These are phyloP conservation scores for Plotosus lineatus DNA, from an alignment of 2,113 vertebrate species.

Conservation along the genomic window DNA sequence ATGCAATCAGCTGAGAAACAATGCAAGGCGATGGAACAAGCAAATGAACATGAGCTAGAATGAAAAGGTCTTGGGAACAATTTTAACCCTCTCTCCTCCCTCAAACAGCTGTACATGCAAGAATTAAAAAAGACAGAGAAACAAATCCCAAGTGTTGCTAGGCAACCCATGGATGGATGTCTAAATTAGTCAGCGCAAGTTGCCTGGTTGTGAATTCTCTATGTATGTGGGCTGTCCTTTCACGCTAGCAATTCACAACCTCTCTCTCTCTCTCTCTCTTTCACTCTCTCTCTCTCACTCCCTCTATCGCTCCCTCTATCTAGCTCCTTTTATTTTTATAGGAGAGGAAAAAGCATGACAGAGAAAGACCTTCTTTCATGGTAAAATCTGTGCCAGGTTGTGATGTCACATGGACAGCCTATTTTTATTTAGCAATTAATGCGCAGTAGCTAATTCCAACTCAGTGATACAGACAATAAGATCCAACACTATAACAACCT, in stretches of 20 bases:
- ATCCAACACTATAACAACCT: background rate
- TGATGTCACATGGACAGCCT: slow-evolving; percentile 36
- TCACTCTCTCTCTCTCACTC: background rate
- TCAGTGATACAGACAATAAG: background rate
- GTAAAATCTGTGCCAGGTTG: slow-evolving; percentile 48
- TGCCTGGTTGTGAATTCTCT: slow-evolving; percentile 59
- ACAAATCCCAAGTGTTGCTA: slow-evolving; percentile 61
- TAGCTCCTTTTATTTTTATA: slow-evolving; percentile 25
- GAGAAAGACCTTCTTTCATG: slow-evolving; percentile 37
- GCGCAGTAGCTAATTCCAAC: background rate
- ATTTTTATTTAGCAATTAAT: slow-evolving; percentile 31
- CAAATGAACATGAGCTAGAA: slow-evolving; percentile 16
- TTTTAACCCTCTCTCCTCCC: slow-evolving; percentile 53
- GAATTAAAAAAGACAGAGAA: slow-evolving; percentile 31
- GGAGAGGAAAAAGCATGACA: slow-evolving; percentile 21
- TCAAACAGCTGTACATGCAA: slow-evolving; percentile 56
- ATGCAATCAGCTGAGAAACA: slow-evolving; percentile 27
- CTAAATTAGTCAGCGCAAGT: slow-evolving; percentile 63
- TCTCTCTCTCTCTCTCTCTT: slow-evolving; percentile 39
- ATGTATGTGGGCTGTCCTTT: slow-evolving; percentile 58
- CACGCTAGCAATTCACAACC: slow-evolving; percentile 53
- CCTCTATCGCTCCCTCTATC: slow-evolving; percentile 22
- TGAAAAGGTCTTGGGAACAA: slow-evolving; percentile 19
- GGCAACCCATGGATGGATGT: slow-evolving; percentile 60
- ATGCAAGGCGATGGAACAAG: slow-evolving; percentile 20